Evolutionary conservation across 2,113 vertebrate genomes (phyloP), one percentile per base, ranked within the genome.

Genomic region (Odobenus rosmarus): DNA sequence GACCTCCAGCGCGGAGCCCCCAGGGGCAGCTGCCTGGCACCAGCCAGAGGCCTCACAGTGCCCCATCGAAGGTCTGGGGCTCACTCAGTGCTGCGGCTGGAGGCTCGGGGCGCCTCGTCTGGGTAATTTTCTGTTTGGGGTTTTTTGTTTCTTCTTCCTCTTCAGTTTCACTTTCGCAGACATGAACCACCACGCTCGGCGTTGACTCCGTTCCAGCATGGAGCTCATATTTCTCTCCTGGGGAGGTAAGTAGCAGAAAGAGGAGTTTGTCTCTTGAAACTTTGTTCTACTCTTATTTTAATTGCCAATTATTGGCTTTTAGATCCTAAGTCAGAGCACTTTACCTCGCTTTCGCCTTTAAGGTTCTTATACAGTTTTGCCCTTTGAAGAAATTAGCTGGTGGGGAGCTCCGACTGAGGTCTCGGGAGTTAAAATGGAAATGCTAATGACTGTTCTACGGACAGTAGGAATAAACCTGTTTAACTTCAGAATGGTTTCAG

Each of bases 171-270:
- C 99, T 99, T 98, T 99, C 99, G 4, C 99, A 99, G 97, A 99
- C 99, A 2, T 99, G 99, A 76, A 99, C 99, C 0, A 99, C 99
- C 62, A 99, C 99, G 2, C 99, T 99, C 5, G 99, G 99, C 6
- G 99, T 99, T 5, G 99, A 99, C 97, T 99, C 99, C 0, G 99
- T 99, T 31, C 99, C 99, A 0, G 99, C 99, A 0, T 99, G 99
- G 33, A 99, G 99, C 98, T 99, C 99, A 0, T 99, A 99, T 97
- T 99, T 99, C 96, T 99, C 99, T 84, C 99, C 99, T 99, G 96
- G 3, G 31, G 46, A 69, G 82, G 55, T 64, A 62, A 96, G 86
- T 3, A 57, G 72, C 26, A 64, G 59, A 28, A 46, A 36, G 28
- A 51, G 36, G 62, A 0, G 5, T 36, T 42, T 13, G 23, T 79